A percentile compares a stretch with the other conserved stretches of the same genome.
phyloP scores from a whole-genome alignment of 2,113 vertebrate genomes.

The Anarhynchus alexandrinus region DNA sequence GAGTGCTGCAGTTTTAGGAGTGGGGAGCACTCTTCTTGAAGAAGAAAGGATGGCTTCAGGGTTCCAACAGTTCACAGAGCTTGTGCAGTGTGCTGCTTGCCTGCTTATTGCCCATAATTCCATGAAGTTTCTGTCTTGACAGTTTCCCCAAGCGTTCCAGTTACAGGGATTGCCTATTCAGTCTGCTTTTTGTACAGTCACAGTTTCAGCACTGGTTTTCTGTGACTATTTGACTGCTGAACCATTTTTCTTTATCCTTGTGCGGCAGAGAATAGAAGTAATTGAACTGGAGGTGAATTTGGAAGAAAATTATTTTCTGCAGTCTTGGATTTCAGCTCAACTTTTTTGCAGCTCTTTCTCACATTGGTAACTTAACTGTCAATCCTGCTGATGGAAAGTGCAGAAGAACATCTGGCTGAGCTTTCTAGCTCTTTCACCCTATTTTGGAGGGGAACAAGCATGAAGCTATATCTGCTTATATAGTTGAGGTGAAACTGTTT shows the following conservation, averaged over 20 bases:
- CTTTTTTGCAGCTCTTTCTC: neutral
- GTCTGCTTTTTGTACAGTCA: neutral
- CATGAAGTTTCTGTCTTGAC: neutral
- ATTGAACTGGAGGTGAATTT: neutral
- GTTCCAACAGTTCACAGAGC: neutral
- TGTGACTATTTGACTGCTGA: neutral
- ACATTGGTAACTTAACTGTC: neutral
- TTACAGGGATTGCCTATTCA: neutral
- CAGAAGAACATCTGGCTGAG: neutral
- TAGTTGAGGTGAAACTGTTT: neutral
- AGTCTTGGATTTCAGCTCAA: neutral
- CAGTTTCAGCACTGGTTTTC: neutral
- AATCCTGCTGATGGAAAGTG: neutral
- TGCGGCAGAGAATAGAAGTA: neutral
- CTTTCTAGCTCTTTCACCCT: neutral
- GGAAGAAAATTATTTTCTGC: neutral
- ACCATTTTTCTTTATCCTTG: neutral
- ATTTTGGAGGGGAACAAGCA: neutral
- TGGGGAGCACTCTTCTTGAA: neutral
- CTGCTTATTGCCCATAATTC: neutral
- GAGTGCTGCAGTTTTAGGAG: neutral
- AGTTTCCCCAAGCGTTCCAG: neutral
- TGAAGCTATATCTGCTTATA: neutral
- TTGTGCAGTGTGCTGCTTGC: neutral
- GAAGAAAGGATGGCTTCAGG: neutral